These are phyloP conservation scores for Notiomystis cincta DNA, from an alignment of 2,113 vertebrate genomes.

Conservation along the genomic window DNA sequence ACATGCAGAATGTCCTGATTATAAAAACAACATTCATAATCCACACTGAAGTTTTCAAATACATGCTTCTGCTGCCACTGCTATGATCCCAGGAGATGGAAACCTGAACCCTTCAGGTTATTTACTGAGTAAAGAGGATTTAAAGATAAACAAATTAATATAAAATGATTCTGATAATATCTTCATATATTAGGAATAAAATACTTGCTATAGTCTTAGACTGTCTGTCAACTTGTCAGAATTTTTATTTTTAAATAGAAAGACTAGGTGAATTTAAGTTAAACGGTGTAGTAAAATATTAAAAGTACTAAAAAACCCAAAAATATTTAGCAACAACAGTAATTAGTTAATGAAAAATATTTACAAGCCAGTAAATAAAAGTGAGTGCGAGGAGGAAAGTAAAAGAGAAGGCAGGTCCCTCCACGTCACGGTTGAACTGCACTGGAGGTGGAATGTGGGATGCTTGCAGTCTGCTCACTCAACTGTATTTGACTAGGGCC, in stretches of 20 bases:
- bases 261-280: not conserved
- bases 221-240: constrained; percentile 15
- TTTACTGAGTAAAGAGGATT: constrained; percentile 18
- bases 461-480: constrained; percentile 79
- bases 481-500: constrained; percentile 83
- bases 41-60: not conserved
- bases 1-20: not conserved
- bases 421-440: constrained; percentile 80
- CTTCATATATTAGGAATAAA: not conserved
- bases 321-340: not conserved
- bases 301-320: not conserved
- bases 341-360: constrained; percentile 65
- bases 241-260: constrained; percentile 43
- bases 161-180: constrained; percentile 8
- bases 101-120: not conserved
- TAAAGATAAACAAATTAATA: constrained; percentile 2
- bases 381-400: not conserved
- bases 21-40: not conserved
- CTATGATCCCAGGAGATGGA: not conserved
- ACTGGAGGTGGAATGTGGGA: constrained; percentile 73
- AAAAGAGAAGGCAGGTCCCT: constrained; percentile 68
- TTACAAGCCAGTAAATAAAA: constrained; percentile 61
- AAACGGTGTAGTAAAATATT: not conserved
- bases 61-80: not conserved
- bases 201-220: not conserved